phyloP scores from a whole-genome alignment of 2,113 vertebrate species.

The Fulica atra region DNA sequence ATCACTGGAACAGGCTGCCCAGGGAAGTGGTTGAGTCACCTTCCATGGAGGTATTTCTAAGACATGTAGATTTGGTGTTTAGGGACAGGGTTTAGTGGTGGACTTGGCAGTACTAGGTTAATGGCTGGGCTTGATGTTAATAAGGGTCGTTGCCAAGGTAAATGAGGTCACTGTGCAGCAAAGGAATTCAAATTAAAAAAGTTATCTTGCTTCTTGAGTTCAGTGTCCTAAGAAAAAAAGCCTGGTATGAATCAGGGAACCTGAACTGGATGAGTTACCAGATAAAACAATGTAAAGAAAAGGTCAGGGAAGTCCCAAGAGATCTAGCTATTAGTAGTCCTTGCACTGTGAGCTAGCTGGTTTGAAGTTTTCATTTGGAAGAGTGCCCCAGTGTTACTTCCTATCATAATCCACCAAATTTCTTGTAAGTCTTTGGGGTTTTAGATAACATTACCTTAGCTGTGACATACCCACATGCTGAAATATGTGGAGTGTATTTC shows the following conservation, averaged over 20 bases:
- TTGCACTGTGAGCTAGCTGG: neutral
- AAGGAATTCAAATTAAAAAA: neutral
- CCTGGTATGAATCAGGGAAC: neutral
- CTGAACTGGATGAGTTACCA: neutral
- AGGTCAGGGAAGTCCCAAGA: neutral
- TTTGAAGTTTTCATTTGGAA: neutral
- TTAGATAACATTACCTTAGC: neutral
- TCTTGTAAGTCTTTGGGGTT: neutral
- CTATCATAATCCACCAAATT: neutral
- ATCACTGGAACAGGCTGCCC: neutral
- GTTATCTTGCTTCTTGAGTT: neutral
- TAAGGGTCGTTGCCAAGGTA: neutral
- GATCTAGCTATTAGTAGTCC: neutral
- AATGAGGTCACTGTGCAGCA: neutral
- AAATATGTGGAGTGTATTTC: neutral
- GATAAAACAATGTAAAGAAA: neutral
- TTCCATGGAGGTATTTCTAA: neutral
- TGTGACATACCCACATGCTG: neutral
- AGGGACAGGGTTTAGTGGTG: neutral
- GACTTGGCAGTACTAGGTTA: neutral
- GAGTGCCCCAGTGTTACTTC: neutral
- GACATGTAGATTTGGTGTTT: fast-evolving
- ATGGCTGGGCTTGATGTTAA: neutral
- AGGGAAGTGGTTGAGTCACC: neutral
- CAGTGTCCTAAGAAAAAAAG: neutral